These are phyloP conservation scores for Pyrgus malvae DNA, from an alignment of 2,888 invertebrate genomes.

Conservation along the genomic window DNA sequence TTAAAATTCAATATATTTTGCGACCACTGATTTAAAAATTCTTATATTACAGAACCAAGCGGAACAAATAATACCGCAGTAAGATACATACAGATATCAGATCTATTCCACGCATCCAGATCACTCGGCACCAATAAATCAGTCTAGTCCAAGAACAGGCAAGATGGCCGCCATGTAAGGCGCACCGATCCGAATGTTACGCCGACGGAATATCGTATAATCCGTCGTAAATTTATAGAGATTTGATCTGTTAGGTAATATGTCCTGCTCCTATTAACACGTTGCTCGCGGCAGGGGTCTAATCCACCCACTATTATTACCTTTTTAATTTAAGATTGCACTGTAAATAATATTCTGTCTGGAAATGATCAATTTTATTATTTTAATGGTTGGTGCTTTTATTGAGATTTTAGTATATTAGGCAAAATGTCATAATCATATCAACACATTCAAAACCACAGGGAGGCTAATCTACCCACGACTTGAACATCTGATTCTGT, in stretches of 20 bases:
- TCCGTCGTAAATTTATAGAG: slow-evolving; percentile 43
- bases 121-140: slow-evolving; percentile 69
- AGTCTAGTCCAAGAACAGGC: slow-evolving; percentile 58
- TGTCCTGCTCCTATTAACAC: slow-evolving; percentile 28
- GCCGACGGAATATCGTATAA: slow-evolving; percentile 45
- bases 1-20: too few species aligned
- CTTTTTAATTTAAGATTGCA: neutral
- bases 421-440: too few species aligned
- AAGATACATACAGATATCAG: slow-evolving; percentile 50
- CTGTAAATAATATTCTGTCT: neutral
- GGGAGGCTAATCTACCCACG: too few species aligned
- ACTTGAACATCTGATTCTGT: too few species aligned
- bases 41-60: slow-evolving; percentile 36
- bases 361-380: neutral
- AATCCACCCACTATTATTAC: neutral
- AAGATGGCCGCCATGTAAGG: slow-evolving; percentile 49
- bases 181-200: slow-evolving; percentile 48
- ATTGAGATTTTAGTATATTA: too few species aligned
- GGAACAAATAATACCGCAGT: slow-evolving; percentile 40
- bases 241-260: slow-evolving; percentile 44
- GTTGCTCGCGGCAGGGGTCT: neutral
- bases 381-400: too few species aligned
- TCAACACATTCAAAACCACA: too few species aligned
- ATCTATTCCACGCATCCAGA: slow-evolving; percentile 72
- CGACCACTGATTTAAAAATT: too few species aligned